Evolutionary conservation across 2,888 invertebrate genomes (phyloP).

Genomic region (Cantharis flavilabris): DNA sequence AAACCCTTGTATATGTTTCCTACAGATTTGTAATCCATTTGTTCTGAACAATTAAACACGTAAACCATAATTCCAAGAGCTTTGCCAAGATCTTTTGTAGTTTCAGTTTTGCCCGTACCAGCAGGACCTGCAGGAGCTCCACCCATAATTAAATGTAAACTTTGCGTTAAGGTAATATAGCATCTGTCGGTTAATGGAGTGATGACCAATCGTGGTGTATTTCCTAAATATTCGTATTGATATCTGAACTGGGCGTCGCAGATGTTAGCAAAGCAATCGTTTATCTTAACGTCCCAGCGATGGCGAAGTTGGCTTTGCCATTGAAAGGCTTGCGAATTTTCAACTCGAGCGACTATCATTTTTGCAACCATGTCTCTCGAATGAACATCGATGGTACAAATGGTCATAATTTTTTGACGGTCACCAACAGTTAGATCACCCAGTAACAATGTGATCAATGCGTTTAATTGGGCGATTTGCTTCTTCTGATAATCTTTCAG

Average conservation of each 20-base stretch:
- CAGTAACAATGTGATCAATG: conserved; percentile 80
- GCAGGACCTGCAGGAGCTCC: conserved; percentile 96
- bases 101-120: conserved; percentile 95
- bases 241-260: conserved; percentile 93
- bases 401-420: conserved; percentile 94
- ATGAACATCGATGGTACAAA: conserved; percentile 95
- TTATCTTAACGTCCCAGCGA: conserved; percentile 80
- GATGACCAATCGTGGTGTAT: conserved; percentile 90
- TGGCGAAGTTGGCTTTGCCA: conserved; percentile 89
- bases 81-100: conserved; percentile 92
- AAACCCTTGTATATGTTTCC: conserved; percentile 96
- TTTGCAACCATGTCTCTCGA: conserved; percentile 92
- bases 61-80: conserved; percentile 88
- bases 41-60: neutral
- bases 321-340: conserved; percentile 78
- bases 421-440: conserved; percentile 82
- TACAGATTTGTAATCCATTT: conserved; percentile 62
- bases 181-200: conserved; percentile 94
- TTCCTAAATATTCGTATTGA: conserved; percentile 92
- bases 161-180: conserved; percentile 90
- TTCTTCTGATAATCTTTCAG: conserved; percentile 91
- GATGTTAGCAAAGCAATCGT: conserved; percentile 90
- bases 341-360: conserved; percentile 81
- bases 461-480: conserved; percentile 82
- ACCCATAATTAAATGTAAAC: conserved; percentile 86